Evolutionary conservation across 2,797 vertebrate genomes (phyloP).

Genomic region (Lagodon rhomboides): DNA sequence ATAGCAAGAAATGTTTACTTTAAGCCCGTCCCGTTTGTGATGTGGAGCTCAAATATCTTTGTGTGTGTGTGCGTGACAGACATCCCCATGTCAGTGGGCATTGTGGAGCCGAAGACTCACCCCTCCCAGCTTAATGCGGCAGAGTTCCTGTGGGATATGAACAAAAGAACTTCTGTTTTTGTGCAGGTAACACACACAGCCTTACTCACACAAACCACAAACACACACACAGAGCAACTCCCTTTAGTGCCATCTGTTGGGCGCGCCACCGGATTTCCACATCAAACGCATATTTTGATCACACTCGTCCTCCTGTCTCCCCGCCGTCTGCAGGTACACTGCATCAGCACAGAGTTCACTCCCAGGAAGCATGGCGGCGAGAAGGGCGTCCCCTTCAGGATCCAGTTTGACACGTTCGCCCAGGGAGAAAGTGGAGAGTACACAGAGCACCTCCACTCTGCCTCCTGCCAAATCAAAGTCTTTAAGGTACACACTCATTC

Average conservation of each 20-base stretch:
- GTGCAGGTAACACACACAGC: conserved; percentile 89
- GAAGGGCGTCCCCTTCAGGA: conserved; percentile 95
- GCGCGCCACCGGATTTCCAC: conserved; percentile 23
- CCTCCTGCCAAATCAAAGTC: conserved; percentile 99
- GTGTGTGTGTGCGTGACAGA: conserved; percentile 81
- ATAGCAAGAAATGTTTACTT: conserved; percentile 32
- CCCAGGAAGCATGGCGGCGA: conserved; percentile 97
- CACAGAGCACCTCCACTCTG: conserved; percentile 97
- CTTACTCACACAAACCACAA: neutral
- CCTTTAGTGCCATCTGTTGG: conserved; percentile 33
- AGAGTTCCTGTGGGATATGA: conserved; percentile 96
- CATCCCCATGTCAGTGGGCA: conserved; percentile 97
- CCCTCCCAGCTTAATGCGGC: conserved; percentile 96
- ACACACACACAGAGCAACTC: conserved; percentile 1
- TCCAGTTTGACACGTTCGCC: conserved; percentile 95
- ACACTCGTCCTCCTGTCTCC: neutral
- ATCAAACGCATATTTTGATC: conserved; percentile 48
- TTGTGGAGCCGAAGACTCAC: conserved; percentile 95
- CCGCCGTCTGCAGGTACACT: conserved; percentile 89
- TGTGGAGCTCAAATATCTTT: conserved; percentile 31
- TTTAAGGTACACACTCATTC: conserved; percentile 89
- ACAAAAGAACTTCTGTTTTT: conserved; percentile 96
- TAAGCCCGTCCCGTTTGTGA: conserved; percentile 6
- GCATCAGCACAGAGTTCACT: conserved; percentile 98
- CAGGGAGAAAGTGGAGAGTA: conserved; percentile 92